A percentile compares a stretch with the other conserved stretches of the same genome.
These are phyloP conservation scores for Macropus fuliginosus DNA, from an alignment of 2,797 vertebrate species.

Conservation along the genomic window DNA sequence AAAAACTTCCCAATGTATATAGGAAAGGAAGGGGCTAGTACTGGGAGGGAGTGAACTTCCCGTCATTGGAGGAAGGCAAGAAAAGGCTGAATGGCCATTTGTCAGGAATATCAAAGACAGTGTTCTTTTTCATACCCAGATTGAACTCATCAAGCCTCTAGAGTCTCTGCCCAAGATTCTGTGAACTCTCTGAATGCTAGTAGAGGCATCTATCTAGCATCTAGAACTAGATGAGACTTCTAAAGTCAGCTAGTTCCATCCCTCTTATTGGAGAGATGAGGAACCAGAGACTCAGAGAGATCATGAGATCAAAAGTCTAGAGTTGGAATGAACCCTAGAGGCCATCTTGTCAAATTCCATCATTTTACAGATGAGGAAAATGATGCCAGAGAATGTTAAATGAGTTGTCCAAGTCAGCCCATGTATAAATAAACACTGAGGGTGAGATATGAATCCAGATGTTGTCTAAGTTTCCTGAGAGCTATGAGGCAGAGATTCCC, in stretches of 20 bases:
- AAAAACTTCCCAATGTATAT: not conserved
- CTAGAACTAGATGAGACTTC: not conserved
- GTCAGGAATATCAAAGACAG: not conserved
- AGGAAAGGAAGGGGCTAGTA: not conserved
- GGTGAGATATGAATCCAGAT: not conserved
- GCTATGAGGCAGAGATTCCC: not conserved
- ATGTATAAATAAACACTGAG: not conserved
- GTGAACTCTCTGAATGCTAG: not conserved
- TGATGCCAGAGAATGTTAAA: not conserved
- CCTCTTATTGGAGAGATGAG: not conserved
- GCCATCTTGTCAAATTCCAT: not conserved
- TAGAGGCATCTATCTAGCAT: not conserved
- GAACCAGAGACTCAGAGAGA: not conserved
- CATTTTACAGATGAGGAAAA: not conserved
- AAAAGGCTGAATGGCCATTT: not conserved
- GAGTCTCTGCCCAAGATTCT: not conserved
- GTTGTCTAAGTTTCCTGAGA: not conserved
- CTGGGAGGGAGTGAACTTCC: not conserved
- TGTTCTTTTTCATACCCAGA: not conserved
- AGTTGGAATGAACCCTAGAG: not conserved
- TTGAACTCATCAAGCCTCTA: not conserved
- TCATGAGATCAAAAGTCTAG: not conserved
- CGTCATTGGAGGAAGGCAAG: not conserved
- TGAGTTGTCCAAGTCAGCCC: not conserved
- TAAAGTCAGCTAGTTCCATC: not conserved